Evolutionary conservation across 2,888 invertebrate species (phyloP).

Genomic region (Aproaerema taeniolella): DNA sequence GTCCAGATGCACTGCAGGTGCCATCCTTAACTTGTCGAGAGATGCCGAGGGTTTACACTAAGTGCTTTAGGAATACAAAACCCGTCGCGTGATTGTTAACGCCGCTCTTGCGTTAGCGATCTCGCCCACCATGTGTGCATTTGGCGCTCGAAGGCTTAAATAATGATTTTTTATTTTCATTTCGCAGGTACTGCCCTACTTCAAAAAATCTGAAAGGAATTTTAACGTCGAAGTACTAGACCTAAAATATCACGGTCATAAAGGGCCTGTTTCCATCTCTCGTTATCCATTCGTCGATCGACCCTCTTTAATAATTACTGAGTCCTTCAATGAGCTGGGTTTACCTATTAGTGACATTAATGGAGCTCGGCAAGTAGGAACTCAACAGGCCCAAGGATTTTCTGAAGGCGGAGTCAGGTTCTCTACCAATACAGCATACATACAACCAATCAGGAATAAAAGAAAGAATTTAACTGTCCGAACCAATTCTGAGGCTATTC

Average conservation of each 20-base stretch:
- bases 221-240: slow-evolving; percentile 64
- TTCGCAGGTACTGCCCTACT: slow-evolving; percentile 79
- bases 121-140: too few relatives aligned
- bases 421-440: slow-evolving; percentile 80
- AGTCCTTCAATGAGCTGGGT: slow-evolving; percentile 78
- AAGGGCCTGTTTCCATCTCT: slow-evolving; percentile 79
- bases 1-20: too few relatives aligned
- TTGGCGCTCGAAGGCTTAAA: too few relatives aligned
- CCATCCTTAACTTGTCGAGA: too few relatives aligned
- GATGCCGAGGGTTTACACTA: too few relatives aligned
- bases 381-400: slow-evolving; percentile 76
- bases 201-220: slow-evolving; percentile 80
- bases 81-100: too few relatives aligned
- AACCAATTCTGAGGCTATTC: slow-evolving; percentile 68
- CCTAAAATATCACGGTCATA: slow-evolving; percentile 73
- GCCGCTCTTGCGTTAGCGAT: too few relatives aligned
- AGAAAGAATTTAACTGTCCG: slow-evolving; percentile 67
- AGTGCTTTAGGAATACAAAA: too few relatives aligned
- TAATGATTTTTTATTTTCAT: too few relatives aligned
- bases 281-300: slow-evolving; percentile 77
- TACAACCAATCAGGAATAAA: slow-evolving; percentile 77
- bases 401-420: slow-evolving; percentile 72
- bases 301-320: slow-evolving; percentile 69
- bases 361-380: slow-evolving; percentile 69
- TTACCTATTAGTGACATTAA: slow-evolving; percentile 75